phyloP scores from a whole-genome alignment of 2,888 invertebrate genomes.

The Drosophila cognata region DNA sequence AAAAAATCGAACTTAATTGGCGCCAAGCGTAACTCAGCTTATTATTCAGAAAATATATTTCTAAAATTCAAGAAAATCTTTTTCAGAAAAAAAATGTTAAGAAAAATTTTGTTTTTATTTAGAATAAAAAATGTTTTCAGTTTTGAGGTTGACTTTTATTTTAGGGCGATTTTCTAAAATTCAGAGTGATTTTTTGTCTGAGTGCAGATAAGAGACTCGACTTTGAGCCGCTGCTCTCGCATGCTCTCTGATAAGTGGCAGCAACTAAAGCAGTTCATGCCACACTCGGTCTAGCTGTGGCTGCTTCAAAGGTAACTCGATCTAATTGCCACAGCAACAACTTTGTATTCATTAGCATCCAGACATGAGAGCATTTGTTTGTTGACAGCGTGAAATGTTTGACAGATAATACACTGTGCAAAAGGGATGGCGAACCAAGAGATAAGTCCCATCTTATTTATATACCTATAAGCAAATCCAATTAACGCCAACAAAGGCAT shows the following conservation, averaged over 20 bases:
- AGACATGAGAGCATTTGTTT: conserved; percentile 16
- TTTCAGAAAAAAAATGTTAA: too few relatives aligned
- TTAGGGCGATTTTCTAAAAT: background rate
- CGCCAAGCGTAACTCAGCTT: background rate
- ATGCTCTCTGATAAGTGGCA: background rate
- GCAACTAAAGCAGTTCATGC: background rate
- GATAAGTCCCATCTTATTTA: background rate
- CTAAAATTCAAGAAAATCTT: background rate
- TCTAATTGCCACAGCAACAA: conserved; percentile 46
- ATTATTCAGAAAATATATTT: background rate
- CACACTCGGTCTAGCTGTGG: background rate
- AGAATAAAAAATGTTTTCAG: background rate
- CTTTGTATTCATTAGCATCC: conserved; percentile 13
- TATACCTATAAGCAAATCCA: background rate
- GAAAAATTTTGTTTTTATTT: too few relatives aligned
- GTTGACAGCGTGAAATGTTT: conserved; percentile 31
- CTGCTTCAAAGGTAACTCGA: conserved; percentile 31
- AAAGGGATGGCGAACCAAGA: background rate
- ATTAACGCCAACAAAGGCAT: background rate
- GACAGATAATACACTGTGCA: conserved; percentile 26
- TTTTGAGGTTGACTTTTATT: background rate
- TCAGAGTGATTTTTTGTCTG: background rate
- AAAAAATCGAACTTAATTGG: background rate
- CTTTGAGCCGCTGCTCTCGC: background rate
- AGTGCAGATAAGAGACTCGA: conserved; percentile 23